phyloP scores from a whole-genome alignment of 37 sponge, comb jelly and placozoan genomes.

The Hexactinellida sp. region DNA sequence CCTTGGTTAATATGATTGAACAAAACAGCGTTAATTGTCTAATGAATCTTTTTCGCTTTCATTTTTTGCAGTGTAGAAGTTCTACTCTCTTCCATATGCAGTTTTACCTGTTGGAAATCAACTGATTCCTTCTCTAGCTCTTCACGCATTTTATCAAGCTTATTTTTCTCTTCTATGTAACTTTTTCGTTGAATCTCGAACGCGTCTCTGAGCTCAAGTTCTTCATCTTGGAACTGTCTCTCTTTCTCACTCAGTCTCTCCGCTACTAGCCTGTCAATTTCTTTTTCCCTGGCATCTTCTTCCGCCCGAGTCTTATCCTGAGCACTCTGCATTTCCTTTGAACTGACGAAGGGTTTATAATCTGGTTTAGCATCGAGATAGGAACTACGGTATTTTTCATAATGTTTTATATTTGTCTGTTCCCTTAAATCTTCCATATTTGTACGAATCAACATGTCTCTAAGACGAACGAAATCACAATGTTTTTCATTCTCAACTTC shows the following conservation, averaged over 20 bases:
- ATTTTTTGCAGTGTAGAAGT: not conserved
- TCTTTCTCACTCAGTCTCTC: conserved; percentile 73
- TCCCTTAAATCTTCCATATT: conserved; percentile 98
- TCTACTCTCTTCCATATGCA: not conserved
- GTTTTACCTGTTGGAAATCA: not conserved
- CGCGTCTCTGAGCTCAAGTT: conserved; percentile 73
- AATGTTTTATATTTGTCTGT: conserved; percentile 70
- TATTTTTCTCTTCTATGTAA: conserved; percentile 80
- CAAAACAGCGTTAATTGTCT: not conserved
- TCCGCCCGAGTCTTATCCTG: not conserved
- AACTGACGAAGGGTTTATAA: not conserved
- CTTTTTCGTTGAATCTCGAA: conserved; percentile 75
- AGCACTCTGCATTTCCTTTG: not conserved
- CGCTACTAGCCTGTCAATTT: not conserved
- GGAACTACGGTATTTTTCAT: conserved; percentile 66
- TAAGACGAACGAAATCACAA: conserved; percentile 92
- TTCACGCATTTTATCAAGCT: conserved; percentile 61
- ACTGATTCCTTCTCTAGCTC: conserved; percentile 22
- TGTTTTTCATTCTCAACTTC: conserved; percentile 56
- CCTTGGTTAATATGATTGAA: not conserved
- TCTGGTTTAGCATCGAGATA: conserved; percentile 33
- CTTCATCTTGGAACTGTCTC: conserved; percentile 65
- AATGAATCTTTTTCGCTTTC: not conserved
- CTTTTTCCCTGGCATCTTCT: not conserved
- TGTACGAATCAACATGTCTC: conserved; percentile 91